Conservation (phyloP, 23 tunicate species). For the Ascidia mentula region DNA sequence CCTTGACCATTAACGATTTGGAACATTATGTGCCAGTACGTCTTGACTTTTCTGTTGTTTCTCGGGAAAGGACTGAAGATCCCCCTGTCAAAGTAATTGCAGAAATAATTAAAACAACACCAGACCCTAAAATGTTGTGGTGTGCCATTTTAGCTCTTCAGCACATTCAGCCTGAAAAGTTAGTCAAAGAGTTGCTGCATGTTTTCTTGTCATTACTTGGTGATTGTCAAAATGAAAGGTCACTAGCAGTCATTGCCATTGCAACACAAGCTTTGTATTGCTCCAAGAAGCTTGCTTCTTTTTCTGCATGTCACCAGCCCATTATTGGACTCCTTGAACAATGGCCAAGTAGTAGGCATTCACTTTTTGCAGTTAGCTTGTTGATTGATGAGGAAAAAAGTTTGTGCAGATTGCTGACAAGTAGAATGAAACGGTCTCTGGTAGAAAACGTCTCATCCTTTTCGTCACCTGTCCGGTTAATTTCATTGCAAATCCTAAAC, state of each 20-base stretch:
- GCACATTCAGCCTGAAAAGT: constrained; percentile 26
- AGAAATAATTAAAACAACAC: constrained; percentile 13
- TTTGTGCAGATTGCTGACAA: neutral
- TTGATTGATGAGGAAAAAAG: neutral
- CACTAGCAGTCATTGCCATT: constrained; percentile 8
- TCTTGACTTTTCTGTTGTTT: constrained; percentile 48
- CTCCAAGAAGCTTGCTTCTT: neutral
- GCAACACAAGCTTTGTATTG: neutral
- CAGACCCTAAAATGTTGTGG: constrained; percentile 41
- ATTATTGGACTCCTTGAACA: neutral
- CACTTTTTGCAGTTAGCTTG: neutral
- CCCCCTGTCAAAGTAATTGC: constrained; percentile 25
- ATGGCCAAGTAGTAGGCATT: constrained; percentile 8
- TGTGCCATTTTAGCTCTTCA: constrained; percentile 25
- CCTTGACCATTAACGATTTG: constrained; percentile 35
- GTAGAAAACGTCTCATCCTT: constrained; percentile 32
- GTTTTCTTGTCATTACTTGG: constrained; percentile 2
- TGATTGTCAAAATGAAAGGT: neutral
- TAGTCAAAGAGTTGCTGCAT: neutral
- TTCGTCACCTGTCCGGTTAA: neutral
- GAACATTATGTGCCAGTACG: neutral
- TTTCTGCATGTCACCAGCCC: neutral
- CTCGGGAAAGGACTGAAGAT: constrained; percentile 8
- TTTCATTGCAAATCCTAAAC: constrained; percentile 29
- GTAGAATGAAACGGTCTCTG: neutral